Evolutionary conservation across 2,113 vertebrate genomes (phyloP), one percentile per base, ranked within the genome.

Genomic region (Oncorhynchus gorbuscha): DNA sequence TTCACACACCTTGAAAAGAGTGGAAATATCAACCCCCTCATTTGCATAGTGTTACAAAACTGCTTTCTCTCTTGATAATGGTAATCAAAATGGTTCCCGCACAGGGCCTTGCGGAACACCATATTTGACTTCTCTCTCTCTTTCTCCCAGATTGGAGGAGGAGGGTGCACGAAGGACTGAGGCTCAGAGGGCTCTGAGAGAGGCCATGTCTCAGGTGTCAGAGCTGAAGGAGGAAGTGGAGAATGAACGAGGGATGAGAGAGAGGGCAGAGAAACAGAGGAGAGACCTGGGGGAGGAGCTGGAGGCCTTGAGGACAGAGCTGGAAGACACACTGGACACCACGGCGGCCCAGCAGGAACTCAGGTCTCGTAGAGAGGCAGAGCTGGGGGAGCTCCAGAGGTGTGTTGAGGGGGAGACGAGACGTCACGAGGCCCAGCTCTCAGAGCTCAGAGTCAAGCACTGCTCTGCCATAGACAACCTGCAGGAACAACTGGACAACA

Each of bases 211-310:
- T 0, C 96, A 96, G 51, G 92, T 97, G 64, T 93, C 95, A 0
- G 96, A 97, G 85, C 88, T 96, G 13, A 96, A 96, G 83, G 96
- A 97, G 82, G 96, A 97, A 85, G 85, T 97, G 85, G 96, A 97
- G 68, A 90, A 94, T 0, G 96, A 97, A 87, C 93, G 94, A 11
- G 88, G 75, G 0, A 94, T 95, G 89, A 91, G 95, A 55, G 91
- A 96, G 83, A 93, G 96, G 85, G 96, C 95, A 0, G 96, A 97
- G 90, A 97, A 97, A 84, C 96, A 97, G 89, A 94, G 94, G 49
- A 81, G 95, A 2, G 96, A 97, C 88, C 91, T 97, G 45, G 90
- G 95, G 0, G 96, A 97, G 87, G 96, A 97, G 86, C 88, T 97
- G 84, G 96, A 97, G 85, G 96, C 96, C 0, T 90, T 97, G 67